Conservation (phyloP, 2,888 invertebrate genomes). For the Cenopis cana region DNA sequence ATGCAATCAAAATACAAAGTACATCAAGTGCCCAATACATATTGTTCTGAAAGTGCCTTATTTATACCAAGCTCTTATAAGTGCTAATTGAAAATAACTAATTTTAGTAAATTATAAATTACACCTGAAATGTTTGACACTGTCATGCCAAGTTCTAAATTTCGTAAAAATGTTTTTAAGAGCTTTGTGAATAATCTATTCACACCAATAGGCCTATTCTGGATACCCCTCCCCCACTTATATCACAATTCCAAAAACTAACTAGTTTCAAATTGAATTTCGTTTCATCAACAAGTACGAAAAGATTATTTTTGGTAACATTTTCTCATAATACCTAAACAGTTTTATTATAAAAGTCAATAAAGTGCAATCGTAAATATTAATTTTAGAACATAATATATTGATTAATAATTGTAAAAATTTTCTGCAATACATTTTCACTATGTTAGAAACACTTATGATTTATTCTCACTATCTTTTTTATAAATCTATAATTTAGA, state of each 20-base stretch:
- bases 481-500: slow-evolving; percentile 46
- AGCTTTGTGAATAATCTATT: slow-evolving; percentile 50
- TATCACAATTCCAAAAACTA: slow-evolving; percentile 61
- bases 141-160: slow-evolving; percentile 23
- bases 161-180: slow-evolving; percentile 36
- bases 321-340: slow-evolving; percentile 53
- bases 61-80: slow-evolving; percentile 49
- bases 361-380: slow-evolving; percentile 63
- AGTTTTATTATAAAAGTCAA: slow-evolving; percentile 63
- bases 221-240: slow-evolving; percentile 49
- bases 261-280: slow-evolving; percentile 53
- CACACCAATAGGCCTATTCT: slow-evolving; percentile 66
- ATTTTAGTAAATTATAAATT: slow-evolving; percentile 37
- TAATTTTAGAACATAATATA: slow-evolving; percentile 53
- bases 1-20: slow-evolving; percentile 47
- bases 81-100: slow-evolving; percentile 47
- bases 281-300: slow-evolving; percentile 51
- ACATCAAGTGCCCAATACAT: slow-evolving; percentile 46
- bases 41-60: slow-evolving; percentile 51
- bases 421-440: slow-evolving; percentile 45
- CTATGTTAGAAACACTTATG: slow-evolving; percentile 53
- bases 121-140: slow-evolving; percentile 39
- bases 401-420: slow-evolving; percentile 56
- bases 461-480: slow-evolving; percentile 59
- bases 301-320: slow-evolving; percentile 53